Percentiles rank a stretch among this genome's conserved stretches.
Conservation (phyloP, 2,113 vertebrate species). For the Syngnathus floridae region DNA sequence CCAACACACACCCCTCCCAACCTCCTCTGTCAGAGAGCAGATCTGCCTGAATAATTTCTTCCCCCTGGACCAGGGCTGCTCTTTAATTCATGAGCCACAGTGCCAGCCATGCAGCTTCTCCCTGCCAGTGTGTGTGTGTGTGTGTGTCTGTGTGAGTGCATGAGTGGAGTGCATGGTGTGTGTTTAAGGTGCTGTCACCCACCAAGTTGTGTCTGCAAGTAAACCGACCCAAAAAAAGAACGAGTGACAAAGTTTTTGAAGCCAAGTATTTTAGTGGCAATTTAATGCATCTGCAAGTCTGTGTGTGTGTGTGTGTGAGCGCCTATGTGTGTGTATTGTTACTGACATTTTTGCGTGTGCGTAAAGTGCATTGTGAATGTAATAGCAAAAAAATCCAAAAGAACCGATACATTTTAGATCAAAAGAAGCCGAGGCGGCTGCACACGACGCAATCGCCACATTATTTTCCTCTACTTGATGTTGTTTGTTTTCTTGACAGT, state of each 20-base stretch:
- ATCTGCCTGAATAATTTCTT: constrained; percentile 70
- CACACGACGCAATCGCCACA: neutral
- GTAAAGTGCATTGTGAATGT: no score
- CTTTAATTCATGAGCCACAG: constrained; percentile 66
- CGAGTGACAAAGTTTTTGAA: constrained; percentile 51
- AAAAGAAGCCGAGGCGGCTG: neutral
- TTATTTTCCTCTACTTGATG: neutral
- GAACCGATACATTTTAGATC: neutral
- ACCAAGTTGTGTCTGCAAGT: constrained; percentile 52
- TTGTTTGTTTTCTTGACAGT: neutral
- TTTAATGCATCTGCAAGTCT: neutral
- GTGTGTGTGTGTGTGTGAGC: neutral
- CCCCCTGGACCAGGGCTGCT: constrained; percentile 66
- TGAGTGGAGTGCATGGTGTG: constrained; percentile 10
- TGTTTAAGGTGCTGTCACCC: constrained; percentile 1
- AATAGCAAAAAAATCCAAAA: no score
- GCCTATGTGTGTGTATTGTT: neutral
- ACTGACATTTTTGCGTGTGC: no score
- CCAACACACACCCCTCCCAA: constrained; percentile 11
- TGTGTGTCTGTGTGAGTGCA: constrained; percentile 17
- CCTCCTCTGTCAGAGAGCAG: constrained; percentile 62
- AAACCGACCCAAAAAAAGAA: constrained; percentile 46
- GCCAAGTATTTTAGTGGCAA: constrained; percentile 2
- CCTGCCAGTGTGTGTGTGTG: constrained; percentile 6
- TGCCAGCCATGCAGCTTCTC: constrained; percentile 7